A percentile compares a stretch with the other conserved stretches of the same genome.
Evolutionary conservation across 2,113 vertebrate genomes (phyloP).

Genomic region (Sorex araneus): DNA sequence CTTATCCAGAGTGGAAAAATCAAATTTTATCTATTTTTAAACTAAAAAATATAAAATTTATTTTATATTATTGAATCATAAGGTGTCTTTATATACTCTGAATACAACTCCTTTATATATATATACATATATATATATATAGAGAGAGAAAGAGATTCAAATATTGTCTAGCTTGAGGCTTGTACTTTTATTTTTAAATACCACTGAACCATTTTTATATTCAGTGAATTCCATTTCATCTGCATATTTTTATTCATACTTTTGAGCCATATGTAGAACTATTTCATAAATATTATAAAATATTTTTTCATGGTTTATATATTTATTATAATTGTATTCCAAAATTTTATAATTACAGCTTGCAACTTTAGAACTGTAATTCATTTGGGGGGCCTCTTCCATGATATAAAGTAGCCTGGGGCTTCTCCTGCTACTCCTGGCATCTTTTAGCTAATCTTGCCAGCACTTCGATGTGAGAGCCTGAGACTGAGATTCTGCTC

Average conservation of each 20-base stretch:
- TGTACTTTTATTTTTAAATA: neutral
- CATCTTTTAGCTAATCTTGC: too few species aligned
- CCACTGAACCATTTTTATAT: neutral
- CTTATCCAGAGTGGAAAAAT: too few species aligned
- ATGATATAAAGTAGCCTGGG: too few species aligned
- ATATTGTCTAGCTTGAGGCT: neutral
- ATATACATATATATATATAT: too few species aligned
- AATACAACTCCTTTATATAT: too few species aligned
- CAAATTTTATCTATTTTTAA: too few species aligned
- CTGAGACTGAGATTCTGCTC: too few species aligned
- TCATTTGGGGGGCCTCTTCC: too few species aligned
- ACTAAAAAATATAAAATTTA: neutral
- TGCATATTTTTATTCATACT: neutral
- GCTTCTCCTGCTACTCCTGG: too few species aligned
- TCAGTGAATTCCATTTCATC: neutral
- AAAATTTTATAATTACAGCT: neutral
- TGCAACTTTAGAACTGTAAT: neutral
- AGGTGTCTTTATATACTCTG: neutral
- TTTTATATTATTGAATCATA: constrained; percentile 7
- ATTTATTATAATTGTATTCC: neutral
- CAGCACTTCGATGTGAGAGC: too few species aligned
- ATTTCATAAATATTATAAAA: neutral
- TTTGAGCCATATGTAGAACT: neutral
- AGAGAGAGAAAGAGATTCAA: neutral
- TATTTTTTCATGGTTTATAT: neutral